Conservation (phyloP, 1,140 invertebrate genomes). For the Atta texana region DNA sequence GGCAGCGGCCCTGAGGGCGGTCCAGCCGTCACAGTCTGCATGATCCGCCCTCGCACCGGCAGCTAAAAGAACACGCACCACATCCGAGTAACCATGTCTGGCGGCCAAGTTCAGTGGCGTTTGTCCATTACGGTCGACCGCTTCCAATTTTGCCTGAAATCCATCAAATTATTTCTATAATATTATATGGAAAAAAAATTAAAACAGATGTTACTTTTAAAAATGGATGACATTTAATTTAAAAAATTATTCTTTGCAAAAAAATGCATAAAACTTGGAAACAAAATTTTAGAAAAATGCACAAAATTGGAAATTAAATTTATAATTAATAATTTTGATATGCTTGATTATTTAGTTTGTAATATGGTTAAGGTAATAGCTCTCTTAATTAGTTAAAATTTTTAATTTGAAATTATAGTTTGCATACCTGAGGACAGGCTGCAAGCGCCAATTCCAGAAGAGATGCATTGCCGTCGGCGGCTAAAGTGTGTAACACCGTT, state of each 20-base stretch:
- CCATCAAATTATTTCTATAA: not conserved
- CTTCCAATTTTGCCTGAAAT: conserved; percentile 87
- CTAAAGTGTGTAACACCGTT: conserved; percentile 91
- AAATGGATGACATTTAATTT: not conserved
- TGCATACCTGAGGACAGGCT: conserved; percentile 85
- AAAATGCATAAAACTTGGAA: too few relatives aligned
- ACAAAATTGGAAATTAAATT: not conserved
- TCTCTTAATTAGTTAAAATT: conserved; percentile 1
- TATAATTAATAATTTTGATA: not conserved
- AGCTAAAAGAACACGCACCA: conserved; percentile 90
- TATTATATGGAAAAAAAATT: not conserved
- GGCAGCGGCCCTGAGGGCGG: conserved; percentile 94
- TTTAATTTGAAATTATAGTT: not conserved
- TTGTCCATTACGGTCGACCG: conserved; percentile 91
- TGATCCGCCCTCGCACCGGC: conserved; percentile 93
- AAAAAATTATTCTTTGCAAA: not conserved
- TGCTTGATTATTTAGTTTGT: not conserved
- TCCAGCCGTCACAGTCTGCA: conserved; percentile 96
- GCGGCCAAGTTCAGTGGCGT: conserved; percentile 94
- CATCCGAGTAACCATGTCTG: conserved; percentile 91
- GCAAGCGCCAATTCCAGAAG: conserved; percentile 89
- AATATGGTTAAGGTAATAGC: not conserved
- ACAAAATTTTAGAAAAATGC: not conserved
- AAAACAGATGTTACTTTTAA: not conserved
- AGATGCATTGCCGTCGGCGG: conserved; percentile 90